Conservation (phyloP, 2,113 vertebrate genomes). For the Trogon surrucura region DNA sequence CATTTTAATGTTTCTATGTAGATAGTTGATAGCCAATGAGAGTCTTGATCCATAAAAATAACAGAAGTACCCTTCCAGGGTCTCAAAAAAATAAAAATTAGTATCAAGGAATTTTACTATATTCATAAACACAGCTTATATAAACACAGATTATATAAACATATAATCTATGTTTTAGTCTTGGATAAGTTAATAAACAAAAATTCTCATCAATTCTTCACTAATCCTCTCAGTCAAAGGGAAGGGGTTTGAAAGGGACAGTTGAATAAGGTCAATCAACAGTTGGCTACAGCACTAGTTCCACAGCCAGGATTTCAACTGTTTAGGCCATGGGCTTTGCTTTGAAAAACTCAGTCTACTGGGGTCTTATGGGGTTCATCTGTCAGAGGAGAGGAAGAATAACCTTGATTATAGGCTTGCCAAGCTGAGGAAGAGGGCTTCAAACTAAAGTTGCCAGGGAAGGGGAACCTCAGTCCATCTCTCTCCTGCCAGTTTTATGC, state of each 20-base stretch:
- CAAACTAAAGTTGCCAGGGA: background rate
- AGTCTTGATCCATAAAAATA: background rate
- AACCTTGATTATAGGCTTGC: background rate
- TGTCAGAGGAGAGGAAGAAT: background rate
- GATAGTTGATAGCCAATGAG: background rate
- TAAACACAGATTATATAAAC: too few species aligned
- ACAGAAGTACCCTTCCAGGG: background rate
- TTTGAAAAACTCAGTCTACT: background rate
- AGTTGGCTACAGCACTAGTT: background rate
- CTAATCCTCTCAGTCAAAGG: background rate
- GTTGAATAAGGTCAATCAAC: background rate
- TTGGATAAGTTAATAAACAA: background rate
- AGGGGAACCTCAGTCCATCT: background rate
- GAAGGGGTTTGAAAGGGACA: background rate
- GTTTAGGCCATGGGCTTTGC: too few species aligned
- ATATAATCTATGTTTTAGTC: background rate
- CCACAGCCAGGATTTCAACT: background rate
- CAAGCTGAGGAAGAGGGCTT: background rate
- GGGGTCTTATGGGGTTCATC: background rate
- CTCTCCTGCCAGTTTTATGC: too few species aligned
- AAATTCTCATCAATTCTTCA: background rate
- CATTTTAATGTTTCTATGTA: background rate
- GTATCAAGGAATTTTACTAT: background rate
- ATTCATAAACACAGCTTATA: background rate
- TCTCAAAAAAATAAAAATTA: background rate